Base-by-base conservation (phyloP, 1,140 invertebrate species). In the Leptopilina boulardi region DNA sequence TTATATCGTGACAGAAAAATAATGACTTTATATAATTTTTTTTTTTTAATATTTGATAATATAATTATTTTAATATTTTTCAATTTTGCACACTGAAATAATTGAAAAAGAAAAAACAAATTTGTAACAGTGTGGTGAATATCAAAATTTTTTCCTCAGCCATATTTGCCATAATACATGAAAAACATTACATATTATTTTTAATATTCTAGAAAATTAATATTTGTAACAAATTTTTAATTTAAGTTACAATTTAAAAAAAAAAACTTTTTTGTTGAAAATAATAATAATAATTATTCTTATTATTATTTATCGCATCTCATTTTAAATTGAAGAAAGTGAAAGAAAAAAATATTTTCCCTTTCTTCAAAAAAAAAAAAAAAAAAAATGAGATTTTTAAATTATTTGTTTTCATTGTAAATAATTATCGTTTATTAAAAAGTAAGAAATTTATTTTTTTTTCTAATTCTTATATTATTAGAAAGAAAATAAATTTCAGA, bases 111-210 rank as follows among this genome's bases (percentile, higher is more conserved):
- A 38, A 38, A 38, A 38, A 8, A 44, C 13, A 59, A 11, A 21
- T 6, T 19, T n/a, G n/a, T 54, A 21, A 3, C 23, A 21, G 21
- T 30, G 13, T n/a, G n/a, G n/a, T n/a, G n/a, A n/a, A 11, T 13
- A 13, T 66, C 11, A 15, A n/a, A 66, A 15, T 66, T 30, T 66
- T 30, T 4, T 66, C 3, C 30, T 3, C 26, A 26, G 59, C 59
- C 59, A 66, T 66, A 66, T 66, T 66, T 66, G 59, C 26, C 59
- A 66, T 30, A 66, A 4, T 38, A 38, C 8, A 38, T 9, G 34
- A 38, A 38, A 51, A 18, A 18, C 13, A 51, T 6, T 51, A 51
- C n/a, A n/a, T n/a, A n/a, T n/a, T n/a, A n/a, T n/a, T n/a, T n/a
- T n/a, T n/a, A n/a, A n/a, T n/a, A n/a, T n/a, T n/a, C n/a, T n/a